Evolutionary conservation across 2,888 invertebrate species (phyloP), one percentile per base, ranked within the genome.

Genomic region (Venustoraphidia nigricollis): DNA sequence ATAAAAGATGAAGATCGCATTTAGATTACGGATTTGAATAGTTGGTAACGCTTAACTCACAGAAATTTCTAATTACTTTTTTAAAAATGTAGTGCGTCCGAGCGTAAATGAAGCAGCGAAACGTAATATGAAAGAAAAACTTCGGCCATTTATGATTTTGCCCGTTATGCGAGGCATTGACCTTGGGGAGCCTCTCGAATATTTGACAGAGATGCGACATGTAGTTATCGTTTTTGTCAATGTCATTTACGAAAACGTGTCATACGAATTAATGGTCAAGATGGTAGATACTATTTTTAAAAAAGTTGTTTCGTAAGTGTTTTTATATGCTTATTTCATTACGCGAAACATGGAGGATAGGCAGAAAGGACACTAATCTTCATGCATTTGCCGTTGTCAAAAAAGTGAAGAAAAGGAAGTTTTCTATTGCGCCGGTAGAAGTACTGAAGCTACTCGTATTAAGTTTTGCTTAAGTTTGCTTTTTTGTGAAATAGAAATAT

Each of bases 121-220:
- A 45, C 53, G 59, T 36, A 60, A 60, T n/a, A 50, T 75, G 58
- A 69, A 66, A 55, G 54, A 69, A 53, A 59, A 64, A 4, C 59
- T 80, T 5, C 66, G 72, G 14, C 71, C 72, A 42, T 81, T 76
- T 55, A 74, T 79, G 61, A 63, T 76, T 27, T 64, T 69, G 1
- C 78, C 79, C 0, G 75, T 81, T 0, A 68, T 78, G 38, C 67
- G 73, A 17, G 76, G 76, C 0, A 75, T 81, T 2, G 78, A 80
- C 53, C 71, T 75, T 53, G 72, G 77, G 50, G 79, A 83, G 58
- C 81, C 82, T 0, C 65, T 84, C 54, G 82, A 83, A 55, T 82
- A 79, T 60, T 64, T 85, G 8, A 82, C 83, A 0, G 84, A 85
- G 63, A 79, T 84, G 65, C 71, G 84, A 39, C 76, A 79, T 51